A percentile compares a stretch with the other conserved stretches of the same genome.
These are phyloP conservation scores for Darevskia nairensis DNA, from an alignment of 2,797 vertebrate genomes.

Conservation along the genomic window DNA sequence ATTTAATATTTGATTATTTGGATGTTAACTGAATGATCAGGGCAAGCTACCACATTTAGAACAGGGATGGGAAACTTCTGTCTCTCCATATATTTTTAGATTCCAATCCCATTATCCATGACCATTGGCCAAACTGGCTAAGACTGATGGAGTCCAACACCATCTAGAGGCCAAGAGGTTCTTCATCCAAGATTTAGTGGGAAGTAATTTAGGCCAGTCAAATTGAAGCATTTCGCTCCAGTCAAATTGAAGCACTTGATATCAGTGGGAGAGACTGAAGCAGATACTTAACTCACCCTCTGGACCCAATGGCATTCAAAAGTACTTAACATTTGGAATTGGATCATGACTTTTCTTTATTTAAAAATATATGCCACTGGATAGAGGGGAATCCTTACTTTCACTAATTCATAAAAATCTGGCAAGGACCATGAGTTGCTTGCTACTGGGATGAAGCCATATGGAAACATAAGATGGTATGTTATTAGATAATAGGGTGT, in stretches of 20 bases:
- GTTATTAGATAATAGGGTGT: too few relatives aligned
- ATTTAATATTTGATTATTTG: neutral
- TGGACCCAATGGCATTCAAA: neutral
- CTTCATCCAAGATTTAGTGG: too few relatives aligned
- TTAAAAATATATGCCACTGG: too few relatives aligned
- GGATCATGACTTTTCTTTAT: neutral
- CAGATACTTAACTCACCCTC: neutral
- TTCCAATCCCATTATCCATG: too few relatives aligned
- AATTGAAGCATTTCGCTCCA: too few relatives aligned
- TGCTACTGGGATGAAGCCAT: too few relatives aligned
- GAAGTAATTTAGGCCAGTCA: neutral
- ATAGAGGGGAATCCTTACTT: neutral
- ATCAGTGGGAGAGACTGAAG: neutral
- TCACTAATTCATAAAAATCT: neutral
- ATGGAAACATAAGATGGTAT: too few relatives aligned
- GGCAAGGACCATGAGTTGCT: neutral
- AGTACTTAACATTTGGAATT: neutral
- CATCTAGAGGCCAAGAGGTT: too few relatives aligned
- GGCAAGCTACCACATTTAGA: neutral
- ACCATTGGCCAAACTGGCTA: too few relatives aligned
- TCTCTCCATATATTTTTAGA: too few relatives aligned
- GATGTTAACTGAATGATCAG: neutral
- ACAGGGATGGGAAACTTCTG: too few relatives aligned
- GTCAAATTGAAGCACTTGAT: neutral
- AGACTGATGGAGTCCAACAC: too few relatives aligned